phyloP scores from a whole-genome alignment of 1,140 invertebrate genomes.

The Drosophila ananassae region DNA sequence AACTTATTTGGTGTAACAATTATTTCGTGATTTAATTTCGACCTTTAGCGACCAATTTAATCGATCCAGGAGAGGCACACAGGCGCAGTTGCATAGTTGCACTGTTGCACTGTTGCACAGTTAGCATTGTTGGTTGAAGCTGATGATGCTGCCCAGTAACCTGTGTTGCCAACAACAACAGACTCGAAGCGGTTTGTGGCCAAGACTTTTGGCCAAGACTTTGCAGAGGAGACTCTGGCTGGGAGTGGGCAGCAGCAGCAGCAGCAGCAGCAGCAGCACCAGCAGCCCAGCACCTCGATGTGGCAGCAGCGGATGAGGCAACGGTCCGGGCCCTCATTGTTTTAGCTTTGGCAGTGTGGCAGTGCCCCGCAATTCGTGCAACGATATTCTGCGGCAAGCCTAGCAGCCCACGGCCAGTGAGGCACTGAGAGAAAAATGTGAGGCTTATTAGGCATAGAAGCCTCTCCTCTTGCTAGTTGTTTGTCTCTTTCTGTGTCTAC shows the following conservation, averaged over 20 bases:
- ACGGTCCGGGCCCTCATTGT: constrained; percentile 54
- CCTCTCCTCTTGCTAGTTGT: too few relatives aligned
- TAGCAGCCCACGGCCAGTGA: constrained; percentile 58
- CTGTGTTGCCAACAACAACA: constrained; percentile 1
- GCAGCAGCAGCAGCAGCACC: constrained; percentile 3
- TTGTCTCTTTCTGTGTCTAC: too few relatives aligned
- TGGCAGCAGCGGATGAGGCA: constrained; percentile 21
- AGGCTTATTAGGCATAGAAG: too few relatives aligned
- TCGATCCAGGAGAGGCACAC: constrained; percentile 57
- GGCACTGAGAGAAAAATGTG: constrained; percentile 7
- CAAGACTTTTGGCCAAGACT: constrained; percentile 13
- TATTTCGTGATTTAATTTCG: constrained; percentile 83
- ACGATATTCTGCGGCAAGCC: constrained; percentile 70
- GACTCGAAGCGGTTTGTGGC: constrained; percentile 7
- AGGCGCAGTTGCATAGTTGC: constrained; percentile 10
- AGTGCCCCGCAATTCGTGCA: constrained; percentile 67
- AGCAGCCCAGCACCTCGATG: constrained; percentile 11
- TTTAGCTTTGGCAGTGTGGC: constrained; percentile 16
- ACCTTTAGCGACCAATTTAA: constrained; percentile 83
- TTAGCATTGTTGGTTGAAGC: background rate
- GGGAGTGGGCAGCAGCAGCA: constrained; percentile 51
- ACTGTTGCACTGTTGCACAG: background rate
- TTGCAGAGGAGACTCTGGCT: constrained; percentile 23
- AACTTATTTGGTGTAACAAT: constrained; percentile 83
- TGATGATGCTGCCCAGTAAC: constrained; percentile 49